Evolutionary conservation across 2,888 invertebrate species (phyloP).

Genomic region (Oasisia sp.): DNA sequence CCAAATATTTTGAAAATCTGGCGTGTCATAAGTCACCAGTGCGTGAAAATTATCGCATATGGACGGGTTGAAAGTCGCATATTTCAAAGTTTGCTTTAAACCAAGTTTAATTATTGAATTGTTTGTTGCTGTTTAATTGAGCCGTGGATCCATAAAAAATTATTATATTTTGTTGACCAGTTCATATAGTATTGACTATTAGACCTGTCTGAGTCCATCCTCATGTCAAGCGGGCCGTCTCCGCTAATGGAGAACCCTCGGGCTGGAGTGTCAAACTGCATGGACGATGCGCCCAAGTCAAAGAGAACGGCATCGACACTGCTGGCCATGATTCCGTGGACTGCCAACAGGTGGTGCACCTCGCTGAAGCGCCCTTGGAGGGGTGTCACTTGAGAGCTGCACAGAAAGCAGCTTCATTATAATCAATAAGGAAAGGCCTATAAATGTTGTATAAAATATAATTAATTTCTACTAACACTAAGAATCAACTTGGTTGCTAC

Average conservation of each 20-base stretch:
- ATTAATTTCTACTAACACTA: not conserved
- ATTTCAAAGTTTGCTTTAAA: too few species aligned
- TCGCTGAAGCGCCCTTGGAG: conserved; percentile 90
- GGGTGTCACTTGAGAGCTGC: conserved; percentile 70
- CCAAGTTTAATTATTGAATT: too few species aligned
- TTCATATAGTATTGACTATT: conserved; percentile 47
- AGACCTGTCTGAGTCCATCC: conserved; percentile 83
- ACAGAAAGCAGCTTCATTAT: not conserved
- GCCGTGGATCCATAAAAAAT: not conserved
- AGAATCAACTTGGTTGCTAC: not conserved
- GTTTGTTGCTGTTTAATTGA: too few species aligned
- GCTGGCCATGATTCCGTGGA: conserved; percentile 69
- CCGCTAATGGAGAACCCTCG: conserved; percentile 88
- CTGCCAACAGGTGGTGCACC: conserved; percentile 75
- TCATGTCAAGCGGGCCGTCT: conserved; percentile 92
- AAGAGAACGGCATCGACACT: conserved; percentile 88
- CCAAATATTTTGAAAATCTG: too few species aligned
- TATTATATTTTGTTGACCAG: not conserved
- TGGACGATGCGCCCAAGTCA: conserved; percentile 94
- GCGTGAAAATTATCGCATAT: too few species aligned
- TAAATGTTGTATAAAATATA: not conserved
- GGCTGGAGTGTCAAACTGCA: conserved; percentile 86
- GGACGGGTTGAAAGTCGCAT: too few species aligned
- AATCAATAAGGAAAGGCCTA: not conserved
- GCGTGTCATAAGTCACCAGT: too few species aligned